Base-by-base conservation (phyloP, 2,797 vertebrate genomes). In the Sebastes paucispinis region DNA sequence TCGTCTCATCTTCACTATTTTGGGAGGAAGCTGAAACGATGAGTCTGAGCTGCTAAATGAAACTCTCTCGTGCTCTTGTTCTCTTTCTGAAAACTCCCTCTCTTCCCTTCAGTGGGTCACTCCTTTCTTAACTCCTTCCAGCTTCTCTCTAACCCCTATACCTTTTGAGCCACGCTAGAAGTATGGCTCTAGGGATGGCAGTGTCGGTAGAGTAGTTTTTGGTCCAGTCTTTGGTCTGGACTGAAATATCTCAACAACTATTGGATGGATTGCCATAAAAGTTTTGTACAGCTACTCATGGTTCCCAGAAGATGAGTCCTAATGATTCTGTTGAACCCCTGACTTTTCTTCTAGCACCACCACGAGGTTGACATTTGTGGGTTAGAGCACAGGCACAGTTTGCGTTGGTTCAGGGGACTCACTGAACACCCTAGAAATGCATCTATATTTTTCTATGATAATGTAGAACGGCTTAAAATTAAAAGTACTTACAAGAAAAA, bases 1-100 rank as follows among this genome's bases (percentile, higher is more conserved):
- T 69, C 36, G 50, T 52, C 34, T 79, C 80, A 64, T 55, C 54
- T 63, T 64, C 60, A 81, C 80, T 81, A 70, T 64, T 83, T 69
- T 58, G 39, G 67, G 64, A 79, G n/a, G 63, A 2, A 59, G 31
- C 34, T 34, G 32, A 73, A 69, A 63, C 58, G 72, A 84, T 59
- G 22, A 65, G 34, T 73, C 31, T 71, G 32, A 54, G 24, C 24
- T 68, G 14, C 60, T n/a, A 24, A 22, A 68, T 39, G 39, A 20
- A 79, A 2, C 64, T 25, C 58, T 68, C 60, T 50, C 13, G 5
- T 10, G 67, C 65, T 52, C 50, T 10, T 10, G 18, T 50, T 50
- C 60, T 69, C 36, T 43, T 24, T 65, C 55, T 59, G 11, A 65
- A 71, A 72, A 47, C n/a, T 13, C 12, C 14, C 24, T 57, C 27